A percentile compares a stretch with the other conserved stretches of the same genome.
These are phyloP conservation scores for Carettochelys insculpta DNA, from an alignment of 2,113 vertebrate species.

Conservation along the genomic window DNA sequence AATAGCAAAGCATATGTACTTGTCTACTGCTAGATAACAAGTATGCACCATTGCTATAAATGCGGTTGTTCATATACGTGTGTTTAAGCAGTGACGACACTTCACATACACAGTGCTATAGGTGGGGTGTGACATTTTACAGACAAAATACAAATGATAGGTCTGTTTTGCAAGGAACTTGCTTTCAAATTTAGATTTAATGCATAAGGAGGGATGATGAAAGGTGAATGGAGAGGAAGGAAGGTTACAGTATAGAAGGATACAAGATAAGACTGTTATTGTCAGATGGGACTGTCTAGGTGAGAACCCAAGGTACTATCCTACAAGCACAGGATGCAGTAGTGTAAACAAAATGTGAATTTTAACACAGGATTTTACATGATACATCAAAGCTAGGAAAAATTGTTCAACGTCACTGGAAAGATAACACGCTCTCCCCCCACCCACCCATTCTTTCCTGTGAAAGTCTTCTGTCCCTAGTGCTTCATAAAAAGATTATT, in stretches of 20 bases:
- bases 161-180: background rate
- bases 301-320: background rate
- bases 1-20: background rate
- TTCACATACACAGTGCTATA: background rate
- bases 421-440: too few relatives aligned
- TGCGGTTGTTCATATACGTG: background rate
- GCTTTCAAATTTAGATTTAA: background rate
- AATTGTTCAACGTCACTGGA: too few relatives aligned
- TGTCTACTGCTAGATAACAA: slow-evolving; percentile 11
- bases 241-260: background rate
- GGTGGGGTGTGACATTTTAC: background rate
- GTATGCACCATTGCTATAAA: background rate
- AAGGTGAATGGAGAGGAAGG: background rate
- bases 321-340: background rate
- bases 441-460: too few relatives aligned
- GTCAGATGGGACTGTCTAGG: background rate
- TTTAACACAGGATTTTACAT: background rate
- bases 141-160: background rate
- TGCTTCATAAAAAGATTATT: background rate
- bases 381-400: background rate
- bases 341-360: background rate
- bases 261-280: background rate
- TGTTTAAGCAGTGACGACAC: background rate
- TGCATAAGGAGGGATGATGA: background rate
- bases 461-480: rapidly evolving